These are phyloP conservation scores for Brachirus orientalis DNA, from an alignment of 2,113 vertebrate genomes.

Conservation along the genomic window DNA sequence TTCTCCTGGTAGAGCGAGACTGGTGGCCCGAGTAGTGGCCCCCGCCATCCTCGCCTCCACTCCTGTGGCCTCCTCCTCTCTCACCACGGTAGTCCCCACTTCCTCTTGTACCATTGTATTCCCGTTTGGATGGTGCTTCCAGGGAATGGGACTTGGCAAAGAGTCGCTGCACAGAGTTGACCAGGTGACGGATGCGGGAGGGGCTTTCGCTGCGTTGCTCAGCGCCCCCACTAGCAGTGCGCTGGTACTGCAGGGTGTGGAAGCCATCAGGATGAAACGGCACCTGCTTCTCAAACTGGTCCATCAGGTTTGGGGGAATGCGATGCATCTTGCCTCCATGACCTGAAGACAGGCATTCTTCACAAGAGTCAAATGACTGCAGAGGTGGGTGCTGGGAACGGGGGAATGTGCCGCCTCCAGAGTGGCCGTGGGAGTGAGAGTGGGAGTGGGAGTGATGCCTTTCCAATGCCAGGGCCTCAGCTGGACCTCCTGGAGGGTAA, in stretches of 20 bases:
- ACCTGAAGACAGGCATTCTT: constrained; percentile 90
- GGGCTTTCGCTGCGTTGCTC: constrained; percentile 96
- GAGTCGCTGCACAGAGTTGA: constrained; percentile 97
- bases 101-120: constrained; percentile 89
- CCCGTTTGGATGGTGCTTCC: constrained; percentile 93
- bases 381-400: constrained; percentile 90
- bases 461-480: constrained; percentile 87
- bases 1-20: constrained; percentile 87
- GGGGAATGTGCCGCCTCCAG: constrained; percentile 93
- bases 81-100: constrained; percentile 85
- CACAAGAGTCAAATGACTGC: constrained; percentile 91
- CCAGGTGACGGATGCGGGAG: constrained; percentile 96
- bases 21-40: constrained; percentile 84
- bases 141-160: constrained; percentile 99
- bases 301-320: constrained; percentile 91
- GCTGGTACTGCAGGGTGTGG: constrained; percentile 97
- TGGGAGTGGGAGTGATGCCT: constrained; percentile 75
- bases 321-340: constrained; percentile 90
- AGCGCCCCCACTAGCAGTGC: constrained; percentile 87
- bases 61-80: constrained; percentile 83
- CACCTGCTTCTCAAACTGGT: constrained; percentile 98
- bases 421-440: constrained; percentile 73
- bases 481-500: constrained; percentile 84
- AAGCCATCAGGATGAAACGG: constrained; percentile 98
- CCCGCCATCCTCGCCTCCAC: constrained; percentile 84